A percentile compares a stretch with the other conserved stretches of the same genome.
Conservation (phyloP, 2,113 vertebrate genomes). For the Sorex fumeus region DNA sequence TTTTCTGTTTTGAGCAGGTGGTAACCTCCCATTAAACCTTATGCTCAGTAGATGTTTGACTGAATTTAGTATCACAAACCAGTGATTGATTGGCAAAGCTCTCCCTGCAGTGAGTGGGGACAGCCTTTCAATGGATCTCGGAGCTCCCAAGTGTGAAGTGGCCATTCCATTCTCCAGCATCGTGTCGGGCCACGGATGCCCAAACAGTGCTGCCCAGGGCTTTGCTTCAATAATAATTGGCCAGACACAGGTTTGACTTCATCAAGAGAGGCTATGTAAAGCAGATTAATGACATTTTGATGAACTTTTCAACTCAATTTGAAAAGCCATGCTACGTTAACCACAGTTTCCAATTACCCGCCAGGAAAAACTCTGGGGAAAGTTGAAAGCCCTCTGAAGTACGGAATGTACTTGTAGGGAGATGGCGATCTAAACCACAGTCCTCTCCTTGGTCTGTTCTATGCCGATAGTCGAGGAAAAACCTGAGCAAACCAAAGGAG, state of each 20-base stretch:
- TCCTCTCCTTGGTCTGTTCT: not conserved
- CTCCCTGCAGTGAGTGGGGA: not conserved
- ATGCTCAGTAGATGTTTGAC: not conserved
- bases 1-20: not conserved
- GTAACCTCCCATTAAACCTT: too few relatives aligned
- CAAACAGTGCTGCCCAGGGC: slow-evolving; percentile 32
- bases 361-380: slow-evolving; percentile 60
- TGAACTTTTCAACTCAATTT: slow-evolving; percentile 87
- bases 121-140: not conserved
- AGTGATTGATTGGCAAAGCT: not conserved
- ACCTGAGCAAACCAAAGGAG: not conserved
- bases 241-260: slow-evolving; percentile 74
- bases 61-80: not conserved
- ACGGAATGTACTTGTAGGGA: not conserved
- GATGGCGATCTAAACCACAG: not conserved
- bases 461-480: not conserved
- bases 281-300: slow-evolving; percentile 86
- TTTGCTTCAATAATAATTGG: slow-evolving; percentile 66
- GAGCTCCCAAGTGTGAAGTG: fast-evolving
- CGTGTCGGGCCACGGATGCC: not conserved
- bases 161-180: not conserved
- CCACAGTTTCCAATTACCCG: slow-evolving; percentile 75
- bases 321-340: slow-evolving; percentile 81
- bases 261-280: slow-evolving; percentile 78
- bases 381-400: slow-evolving; percentile 40